Base-by-base conservation (phyloP, 2,888 invertebrate genomes). In the Drosophila rubida region DNA sequence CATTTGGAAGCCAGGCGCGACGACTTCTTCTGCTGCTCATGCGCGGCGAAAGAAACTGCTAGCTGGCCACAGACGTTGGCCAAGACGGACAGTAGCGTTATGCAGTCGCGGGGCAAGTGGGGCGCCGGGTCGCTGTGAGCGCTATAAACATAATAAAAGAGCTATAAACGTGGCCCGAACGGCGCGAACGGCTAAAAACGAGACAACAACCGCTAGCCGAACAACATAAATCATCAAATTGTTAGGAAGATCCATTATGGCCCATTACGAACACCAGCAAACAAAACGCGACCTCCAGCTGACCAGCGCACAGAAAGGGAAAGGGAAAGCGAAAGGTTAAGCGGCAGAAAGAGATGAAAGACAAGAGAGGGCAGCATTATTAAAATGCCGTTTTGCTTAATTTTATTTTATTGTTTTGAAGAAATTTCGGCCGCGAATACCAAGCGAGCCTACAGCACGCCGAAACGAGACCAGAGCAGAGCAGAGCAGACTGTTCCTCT, bases 311-410 rank as follows among this genome's bases (percentile, higher is more conserved):
- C 23, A 19, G 16, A 41, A 23, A 30, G n/a, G n/a, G 9, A 41
- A n/a, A 7, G 51, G 16, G 14, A 25, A 30, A n/a, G 32, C n/a
- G 22, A 25, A 30, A 32, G 32, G 32, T 32, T 49, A 32, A 19
- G 30, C 32, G 19, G 53, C 4, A 37, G 35, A 60, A 53, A 75
- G 54, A 49, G 57, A 62, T 61, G 62, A 61, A 62, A 35, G 19
- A 45, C 19, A 42, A 14, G 54, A 13, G 42, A 19, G 7, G 14
- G 49, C 37, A 0, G 75, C 85, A 75, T 87, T 87, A 87, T 87
- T 87, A 88, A 87, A 89, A 87, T 87, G 83, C 83, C 89, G 89
- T 88, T 88, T 88, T 87, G 87, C 80, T 89, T 88, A 88, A 88
- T 89, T 87, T 89, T 69, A 85, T 87, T 89, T 88, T 88, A 88